A percentile compares a stretch with the other conserved stretches of the same genome.
These are phyloP conservation scores for Phyllostomus hastatus DNA, from an alignment of 2,113 vertebrate genomes.

Conservation along the genomic window DNA sequence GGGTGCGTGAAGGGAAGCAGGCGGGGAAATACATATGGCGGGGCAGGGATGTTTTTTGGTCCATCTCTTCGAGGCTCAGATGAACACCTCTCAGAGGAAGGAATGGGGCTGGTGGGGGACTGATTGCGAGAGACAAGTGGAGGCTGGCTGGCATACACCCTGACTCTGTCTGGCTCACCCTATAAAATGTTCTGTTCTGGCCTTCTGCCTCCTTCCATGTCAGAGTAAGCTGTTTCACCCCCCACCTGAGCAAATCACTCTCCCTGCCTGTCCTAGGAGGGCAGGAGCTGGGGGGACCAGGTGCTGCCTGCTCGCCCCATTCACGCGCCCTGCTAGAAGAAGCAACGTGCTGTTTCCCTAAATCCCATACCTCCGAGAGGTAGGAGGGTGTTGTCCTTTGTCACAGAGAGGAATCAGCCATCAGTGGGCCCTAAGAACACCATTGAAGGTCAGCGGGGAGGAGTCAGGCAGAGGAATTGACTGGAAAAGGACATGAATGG, in stretches of 20 bases:
- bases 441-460: not conserved
- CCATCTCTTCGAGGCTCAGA: not conserved
- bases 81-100: not conserved
- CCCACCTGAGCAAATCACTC: not conserved
- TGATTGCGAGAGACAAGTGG: too few species aligned
- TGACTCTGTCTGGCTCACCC: not conserved
- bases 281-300: not conserved
- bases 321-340: not conserved
- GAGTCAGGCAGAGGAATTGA: rapidly evolving
- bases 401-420: not conserved
- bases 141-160: not conserved
- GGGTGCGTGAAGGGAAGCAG: not conserved
- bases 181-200: conserved; percentile 30
- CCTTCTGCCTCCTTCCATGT: conserved; percentile 52
- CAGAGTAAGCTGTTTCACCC: not conserved
- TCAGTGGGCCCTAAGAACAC: not conserved
- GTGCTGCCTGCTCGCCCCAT: not conserved
- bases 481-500: not conserved
- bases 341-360: not conserved
- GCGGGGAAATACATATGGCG: not conserved
- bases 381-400: too few species aligned
- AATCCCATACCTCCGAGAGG: not conserved
- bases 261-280: not conserved
- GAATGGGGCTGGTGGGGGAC: not conserved
- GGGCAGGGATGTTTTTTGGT: not conserved